Conservation (phyloP, 2,888 invertebrate genomes). For the Aproaerema taeniolella region DNA sequence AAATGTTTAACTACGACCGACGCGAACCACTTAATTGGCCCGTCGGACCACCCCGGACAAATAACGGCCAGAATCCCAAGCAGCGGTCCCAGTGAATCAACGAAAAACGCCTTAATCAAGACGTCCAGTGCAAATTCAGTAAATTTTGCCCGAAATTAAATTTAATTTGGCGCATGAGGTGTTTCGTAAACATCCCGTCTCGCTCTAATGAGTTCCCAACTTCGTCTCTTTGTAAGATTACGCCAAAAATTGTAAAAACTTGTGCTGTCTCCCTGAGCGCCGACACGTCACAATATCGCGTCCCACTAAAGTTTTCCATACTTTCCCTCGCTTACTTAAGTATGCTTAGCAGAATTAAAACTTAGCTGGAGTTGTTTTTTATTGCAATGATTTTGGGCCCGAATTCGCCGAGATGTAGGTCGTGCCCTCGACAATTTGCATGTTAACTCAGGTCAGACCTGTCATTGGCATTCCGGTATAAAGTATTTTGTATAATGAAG, state of each 20-base stretch:
- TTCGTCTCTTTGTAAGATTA: constrained; percentile 56
- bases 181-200: constrained; percentile 45
- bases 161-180: constrained; percentile 47
- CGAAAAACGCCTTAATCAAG: constrained; percentile 14
- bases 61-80: constrained; percentile 26
- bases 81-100: constrained; percentile 9
- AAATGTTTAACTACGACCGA: constrained; percentile 23
- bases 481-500: no score
- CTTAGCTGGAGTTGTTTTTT: constrained; percentile 40
- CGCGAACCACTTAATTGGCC: constrained; percentile 27
- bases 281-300: constrained; percentile 36
- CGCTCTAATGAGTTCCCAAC: constrained; percentile 62
- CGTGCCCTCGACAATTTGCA: constrained; percentile 16
- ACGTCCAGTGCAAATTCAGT: constrained; percentile 4
- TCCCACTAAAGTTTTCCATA: constrained; percentile 32
- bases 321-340: constrained; percentile 43
- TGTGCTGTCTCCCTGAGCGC: constrained; percentile 27
- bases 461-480: no score
- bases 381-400: constrained; percentile 36
- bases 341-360: constrained; percentile 48
- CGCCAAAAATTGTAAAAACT: constrained; percentile 57
- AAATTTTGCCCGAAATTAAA: constrained; percentile 15
- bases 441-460: no score
- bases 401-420: constrained; percentile 20
- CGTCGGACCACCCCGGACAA: constrained; percentile 25